Evolutionary conservation across 1,140 invertebrate species (phyloP).

Genomic region (Bombyx mori): DNA sequence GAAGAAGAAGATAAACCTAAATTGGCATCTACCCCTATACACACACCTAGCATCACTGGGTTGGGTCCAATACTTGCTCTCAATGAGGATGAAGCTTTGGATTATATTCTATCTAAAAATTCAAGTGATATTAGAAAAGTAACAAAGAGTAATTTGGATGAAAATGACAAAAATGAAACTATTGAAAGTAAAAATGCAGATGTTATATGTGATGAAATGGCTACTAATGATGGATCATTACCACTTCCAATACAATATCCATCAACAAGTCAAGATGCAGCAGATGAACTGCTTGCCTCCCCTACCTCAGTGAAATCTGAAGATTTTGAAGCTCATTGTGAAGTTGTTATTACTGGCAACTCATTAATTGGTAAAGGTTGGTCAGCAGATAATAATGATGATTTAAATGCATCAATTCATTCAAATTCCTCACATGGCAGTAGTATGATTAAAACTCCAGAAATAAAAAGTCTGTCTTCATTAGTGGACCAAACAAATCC

Average conservation of each 20-base stretch:
- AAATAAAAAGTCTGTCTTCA: conserved; percentile 66
- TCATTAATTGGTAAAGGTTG: conserved; percentile 77
- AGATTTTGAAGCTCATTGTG: conserved; percentile 39
- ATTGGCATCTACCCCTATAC: conserved; percentile 57
- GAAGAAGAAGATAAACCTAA: conserved; percentile 59
- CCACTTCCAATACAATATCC: conserved; percentile 30
- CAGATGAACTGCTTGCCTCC: conserved; percentile 26
- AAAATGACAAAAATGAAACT: conserved; percentile 18
- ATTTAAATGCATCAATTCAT: conserved; percentile 51
- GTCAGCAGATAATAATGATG: conserved; percentile 76
- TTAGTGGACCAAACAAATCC: conserved; percentile 69
- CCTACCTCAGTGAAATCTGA: conserved; percentile 44
- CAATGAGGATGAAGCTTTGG: conserved; percentile 77
- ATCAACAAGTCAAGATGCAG: conserved; percentile 34
- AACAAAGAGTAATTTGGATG: conserved; percentile 20
- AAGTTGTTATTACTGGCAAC: conserved; percentile 72
- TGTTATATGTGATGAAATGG: conserved; percentile 7
- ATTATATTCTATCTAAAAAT: conserved; percentile 74
- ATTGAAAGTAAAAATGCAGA: conserved; percentile 5
- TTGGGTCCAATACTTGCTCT: conserved; percentile 68
- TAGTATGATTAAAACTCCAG: conserved; percentile 63
- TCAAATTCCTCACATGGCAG: conserved; percentile 64
- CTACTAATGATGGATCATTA: conserved; percentile 8
- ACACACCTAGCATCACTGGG: conserved; percentile 56
- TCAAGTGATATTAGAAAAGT: conserved; percentile 28